These are phyloP conservation scores for Gorsachius magnificus DNA, from an alignment of 2,797 vertebrate species.

Conservation along the genomic window DNA sequence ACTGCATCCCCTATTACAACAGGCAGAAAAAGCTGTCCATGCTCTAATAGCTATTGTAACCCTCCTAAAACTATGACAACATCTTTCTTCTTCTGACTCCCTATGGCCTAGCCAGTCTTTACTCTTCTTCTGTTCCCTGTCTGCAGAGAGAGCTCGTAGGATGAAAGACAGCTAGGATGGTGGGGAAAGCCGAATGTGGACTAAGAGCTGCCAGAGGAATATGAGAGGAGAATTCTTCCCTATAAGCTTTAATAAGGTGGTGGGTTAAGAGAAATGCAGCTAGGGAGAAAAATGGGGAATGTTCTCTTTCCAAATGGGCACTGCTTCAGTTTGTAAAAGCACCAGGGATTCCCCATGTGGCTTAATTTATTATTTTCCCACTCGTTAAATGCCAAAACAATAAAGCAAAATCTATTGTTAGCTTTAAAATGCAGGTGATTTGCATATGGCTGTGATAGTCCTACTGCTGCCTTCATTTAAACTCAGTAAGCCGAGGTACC, in stretches of 20 bases:
- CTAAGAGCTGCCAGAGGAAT: slow-evolving; percentile 51
- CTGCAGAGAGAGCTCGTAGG: neutral
- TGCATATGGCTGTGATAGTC: slow-evolving; percentile 58
- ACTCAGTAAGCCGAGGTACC: slow-evolving; percentile 49
- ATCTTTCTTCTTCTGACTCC: slow-evolving; percentile 38
- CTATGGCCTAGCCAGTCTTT: slow-evolving; percentile 3
- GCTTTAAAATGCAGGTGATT: slow-evolving; percentile 54
- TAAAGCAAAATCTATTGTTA: slow-evolving; percentile 70
- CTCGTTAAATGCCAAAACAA: slow-evolving; percentile 72
- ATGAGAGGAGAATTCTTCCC: slow-evolving; percentile 59
- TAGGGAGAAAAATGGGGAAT: slow-evolving; percentile 28
- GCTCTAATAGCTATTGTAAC: slow-evolving; percentile 1
- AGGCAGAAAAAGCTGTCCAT: neutral
- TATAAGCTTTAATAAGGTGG: slow-evolving; percentile 60
- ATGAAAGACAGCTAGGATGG: slow-evolving; percentile 46
- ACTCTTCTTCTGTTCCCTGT: slow-evolving; percentile 13
- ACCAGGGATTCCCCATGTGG: slow-evolving; percentile 53
- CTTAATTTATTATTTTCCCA: slow-evolving; percentile 69
- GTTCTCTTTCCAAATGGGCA: slow-evolving; percentile 31
- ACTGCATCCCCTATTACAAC: neutral
- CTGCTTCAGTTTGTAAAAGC: slow-evolving; percentile 41
- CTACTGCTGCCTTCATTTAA: slow-evolving; percentile 63
- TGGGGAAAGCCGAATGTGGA: slow-evolving; percentile 13
- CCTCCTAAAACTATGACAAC: slow-evolving; percentile 29
- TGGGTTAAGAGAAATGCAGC: slow-evolving; percentile 59